Evolutionary conservation across 2,797 vertebrate species (phyloP).

Genomic region (Gastrophryne carolinensis): DNA sequence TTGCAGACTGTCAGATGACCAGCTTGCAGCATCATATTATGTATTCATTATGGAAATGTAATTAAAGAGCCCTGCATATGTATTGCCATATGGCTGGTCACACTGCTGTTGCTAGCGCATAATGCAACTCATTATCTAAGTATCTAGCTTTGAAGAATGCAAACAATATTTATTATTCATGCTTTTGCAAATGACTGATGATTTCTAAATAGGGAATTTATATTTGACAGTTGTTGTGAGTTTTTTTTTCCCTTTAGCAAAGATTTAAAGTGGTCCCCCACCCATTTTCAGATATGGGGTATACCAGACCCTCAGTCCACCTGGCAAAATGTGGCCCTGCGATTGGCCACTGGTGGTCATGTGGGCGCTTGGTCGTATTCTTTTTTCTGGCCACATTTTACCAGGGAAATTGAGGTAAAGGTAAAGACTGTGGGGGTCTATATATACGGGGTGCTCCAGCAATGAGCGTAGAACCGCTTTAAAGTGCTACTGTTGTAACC

Average conservation of each 20-base stretch:
- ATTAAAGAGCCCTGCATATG: conserved; percentile 22
- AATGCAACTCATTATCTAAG: conserved; percentile 2
- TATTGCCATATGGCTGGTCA: conserved; percentile 25
- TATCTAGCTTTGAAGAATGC: not conserved
- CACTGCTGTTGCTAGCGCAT: not conserved
- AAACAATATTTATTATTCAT: conserved; percentile 20
- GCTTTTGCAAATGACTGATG: not conserved
- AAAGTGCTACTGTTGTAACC: no score
- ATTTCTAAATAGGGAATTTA: not conserved
- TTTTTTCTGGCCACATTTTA: no score
- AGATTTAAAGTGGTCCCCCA: no score
- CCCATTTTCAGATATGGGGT: no score
- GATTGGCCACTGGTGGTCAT: no score
- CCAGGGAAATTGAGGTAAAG: no score
- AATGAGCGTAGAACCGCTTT: no score
- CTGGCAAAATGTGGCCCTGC: no score
- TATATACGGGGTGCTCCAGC: no score
- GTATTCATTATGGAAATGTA: conserved; percentile 37
- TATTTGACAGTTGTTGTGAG: not conserved
- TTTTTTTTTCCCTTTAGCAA: not conserved
- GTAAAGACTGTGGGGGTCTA: no score
- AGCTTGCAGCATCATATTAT: conserved; percentile 15
- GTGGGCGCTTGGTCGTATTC: no score
- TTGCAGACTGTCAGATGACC: not conserved
- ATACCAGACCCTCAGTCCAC: no score